Conservation (phyloP, 2,797 vertebrate genomes). For the Synanceia verrucosa region DNA sequence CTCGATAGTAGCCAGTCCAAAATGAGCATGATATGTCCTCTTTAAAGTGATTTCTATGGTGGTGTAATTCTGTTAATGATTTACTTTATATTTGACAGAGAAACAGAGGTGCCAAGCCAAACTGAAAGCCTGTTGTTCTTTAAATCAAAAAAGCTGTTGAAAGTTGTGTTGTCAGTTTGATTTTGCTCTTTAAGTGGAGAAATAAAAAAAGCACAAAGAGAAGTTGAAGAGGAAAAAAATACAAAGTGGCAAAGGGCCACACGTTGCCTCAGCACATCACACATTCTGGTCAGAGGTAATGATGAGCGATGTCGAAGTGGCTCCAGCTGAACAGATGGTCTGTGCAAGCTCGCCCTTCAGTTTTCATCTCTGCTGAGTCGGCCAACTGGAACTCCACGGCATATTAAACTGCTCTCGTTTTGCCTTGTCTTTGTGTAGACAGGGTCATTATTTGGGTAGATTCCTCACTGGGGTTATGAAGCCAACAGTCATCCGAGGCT, state of each 20-base stretch:
- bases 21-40: neutral
- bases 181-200: neutral
- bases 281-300: constrained; percentile 63
- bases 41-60: neutral
- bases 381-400: constrained; percentile 42
- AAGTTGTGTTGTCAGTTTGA: neutral
- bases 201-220: neutral
- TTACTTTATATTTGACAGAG: neutral
- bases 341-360: constrained; percentile 65
- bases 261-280: too few relatives aligned
- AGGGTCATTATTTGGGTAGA: constrained; percentile 25
- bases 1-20: neutral
- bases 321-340: constrained; percentile 73
- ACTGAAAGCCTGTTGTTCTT: neutral
- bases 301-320: constrained; percentile 32
- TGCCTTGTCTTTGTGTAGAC: constrained; percentile 21
- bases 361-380: constrained; percentile 52
- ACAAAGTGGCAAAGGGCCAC: neutral
- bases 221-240: neutral
- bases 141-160: neutral
- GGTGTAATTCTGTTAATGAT: neutral
- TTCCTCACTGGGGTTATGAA: constrained; percentile 4
- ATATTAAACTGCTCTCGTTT: constrained; percentile 31
- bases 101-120: neutral
- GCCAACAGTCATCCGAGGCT: neutral